Percentiles rank a stretch among this genome's conserved stretches.
These are phyloP conservation scores for Muscicapa adusta DNA, from an alignment of 2,113 vertebrate species.

Conservation along the genomic window DNA sequence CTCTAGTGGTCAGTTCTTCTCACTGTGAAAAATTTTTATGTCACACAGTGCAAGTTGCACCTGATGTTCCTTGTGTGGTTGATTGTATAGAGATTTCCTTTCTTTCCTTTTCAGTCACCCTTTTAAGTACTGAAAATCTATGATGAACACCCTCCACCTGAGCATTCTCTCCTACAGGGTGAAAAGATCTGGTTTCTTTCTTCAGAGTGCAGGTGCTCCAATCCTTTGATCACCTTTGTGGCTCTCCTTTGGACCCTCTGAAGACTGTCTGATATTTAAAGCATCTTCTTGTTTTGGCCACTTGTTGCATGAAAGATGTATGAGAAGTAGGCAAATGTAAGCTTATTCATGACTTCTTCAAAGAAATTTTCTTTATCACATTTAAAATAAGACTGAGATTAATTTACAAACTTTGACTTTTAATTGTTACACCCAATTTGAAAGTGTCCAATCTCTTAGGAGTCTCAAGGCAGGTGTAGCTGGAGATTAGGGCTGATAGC, in stretches of 20 bases:
- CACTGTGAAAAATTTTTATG: not conserved
- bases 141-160: not conserved
- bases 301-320: not conserved
- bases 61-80: not conserved
- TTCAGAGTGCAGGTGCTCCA: not conserved
- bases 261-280: not conserved
- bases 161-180: not conserved
- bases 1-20: not conserved
- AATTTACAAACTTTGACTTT: not conserved
- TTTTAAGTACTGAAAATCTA: not conserved
- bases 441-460: not conserved
- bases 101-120: not conserved
- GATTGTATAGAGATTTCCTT: not conserved
- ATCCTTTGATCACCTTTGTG: not conserved
- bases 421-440: not conserved
- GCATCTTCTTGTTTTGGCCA: not conserved
- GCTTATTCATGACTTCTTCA: not conserved
- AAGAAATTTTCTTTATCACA: not conserved
- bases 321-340: not conserved
- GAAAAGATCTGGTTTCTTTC: not conserved
- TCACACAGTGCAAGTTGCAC: accelerated
- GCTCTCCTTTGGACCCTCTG: not conserved
- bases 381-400: not conserved
- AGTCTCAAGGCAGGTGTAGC: not conserved
- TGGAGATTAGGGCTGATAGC: not conserved